These are phyloP conservation scores for Siderastrea siderea DNA, from an alignment of 92 coral and sea anemone species.

Conservation along the genomic window DNA sequence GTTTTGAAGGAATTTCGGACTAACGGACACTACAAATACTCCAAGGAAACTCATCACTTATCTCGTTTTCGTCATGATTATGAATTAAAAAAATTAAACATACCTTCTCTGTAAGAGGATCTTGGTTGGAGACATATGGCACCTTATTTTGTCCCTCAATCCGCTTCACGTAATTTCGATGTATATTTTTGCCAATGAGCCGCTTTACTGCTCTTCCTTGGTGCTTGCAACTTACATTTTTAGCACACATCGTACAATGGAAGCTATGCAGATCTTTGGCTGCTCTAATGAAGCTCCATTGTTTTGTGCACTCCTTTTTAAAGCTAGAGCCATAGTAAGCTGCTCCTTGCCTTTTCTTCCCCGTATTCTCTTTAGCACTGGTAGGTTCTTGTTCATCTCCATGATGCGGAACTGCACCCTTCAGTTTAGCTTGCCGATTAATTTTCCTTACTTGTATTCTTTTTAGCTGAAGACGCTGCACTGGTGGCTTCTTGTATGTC, in stretches of 20 bases:
- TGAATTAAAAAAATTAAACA: not conserved
- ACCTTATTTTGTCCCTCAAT: conserved; percentile 45
- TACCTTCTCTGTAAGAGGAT: conserved; percentile 29
- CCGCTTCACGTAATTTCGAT: conserved; percentile 44
- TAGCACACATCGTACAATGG: conserved; percentile 40
- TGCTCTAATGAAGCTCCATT: conserved; percentile 63
- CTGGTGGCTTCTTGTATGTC: too few species aligned
- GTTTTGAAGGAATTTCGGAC: not conserved
- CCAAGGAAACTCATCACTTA: too few species aligned
- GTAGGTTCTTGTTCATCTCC: conserved; percentile 13
- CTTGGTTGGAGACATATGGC: conserved; percentile 54
- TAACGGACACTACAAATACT: too few species aligned
- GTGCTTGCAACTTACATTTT: conserved; percentile 59
- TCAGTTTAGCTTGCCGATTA: conserved; percentile 5
- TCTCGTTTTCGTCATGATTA: too few species aligned
- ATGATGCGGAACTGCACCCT: conserved; percentile 25
- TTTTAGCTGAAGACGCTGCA: too few species aligned
- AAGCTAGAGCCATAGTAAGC: conserved; percentile 33
- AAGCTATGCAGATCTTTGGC: conserved; percentile 66
- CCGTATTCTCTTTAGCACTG: conserved; percentile 21
- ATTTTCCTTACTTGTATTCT: too few species aligned
- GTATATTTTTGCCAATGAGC: conserved; percentile 36
- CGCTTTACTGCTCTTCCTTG: conserved; percentile 63
- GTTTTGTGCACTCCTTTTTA: conserved; percentile 48
- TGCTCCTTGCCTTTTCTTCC: conserved; percentile 53